Percentiles rank a stretch among this genome's conserved stretches.
Conservation (phyloP, 2,888 invertebrate genomes). For the Diogma glabrata region DNA sequence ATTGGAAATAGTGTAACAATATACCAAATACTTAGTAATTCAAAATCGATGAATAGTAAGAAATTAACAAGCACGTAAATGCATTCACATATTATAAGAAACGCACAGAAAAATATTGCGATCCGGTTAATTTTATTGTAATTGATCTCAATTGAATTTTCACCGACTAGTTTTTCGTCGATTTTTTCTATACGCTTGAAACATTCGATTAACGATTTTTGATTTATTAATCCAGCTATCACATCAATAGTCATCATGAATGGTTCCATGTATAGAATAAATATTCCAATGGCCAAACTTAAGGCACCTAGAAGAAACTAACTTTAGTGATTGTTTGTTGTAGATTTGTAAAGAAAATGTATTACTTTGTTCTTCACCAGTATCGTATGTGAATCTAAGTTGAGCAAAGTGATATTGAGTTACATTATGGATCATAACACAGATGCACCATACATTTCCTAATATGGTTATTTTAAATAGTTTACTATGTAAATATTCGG, state of each 20-base stretch:
- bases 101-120: slow-evolving; percentile 22
- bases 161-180: slow-evolving; percentile 29
- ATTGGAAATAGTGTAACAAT: slow-evolving; percentile 30
- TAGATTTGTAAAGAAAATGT: slow-evolving; percentile 17
- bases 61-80: slow-evolving; percentile 26
- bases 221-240: slow-evolving; percentile 30
- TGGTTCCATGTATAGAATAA: slow-evolving; percentile 33
- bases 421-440: slow-evolving; percentile 22
- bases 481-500: slow-evolving; percentile 24
- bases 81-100: slow-evolving; percentile 27
- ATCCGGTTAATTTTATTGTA: slow-evolving; percentile 11
- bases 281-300: slow-evolving; percentile 34
- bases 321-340: not conserved
- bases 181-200: slow-evolving; percentile 30
- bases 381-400: slow-evolving; percentile 25
- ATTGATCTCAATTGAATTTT: slow-evolving; percentile 21
- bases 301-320: slow-evolving; percentile 26
- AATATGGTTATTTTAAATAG: slow-evolving; percentile 27
- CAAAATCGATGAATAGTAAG: slow-evolving; percentile 25
- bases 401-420: slow-evolving; percentile 26
- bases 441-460: slow-evolving; percentile 27
- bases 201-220: slow-evolving; percentile 26
- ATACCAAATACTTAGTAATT: slow-evolving; percentile 28
- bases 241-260: slow-evolving; percentile 35
- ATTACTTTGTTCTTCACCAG: slow-evolving; percentile 31